These are phyloP conservation scores for Anniella stebbinsi DNA, from an alignment of 2,797 vertebrate genomes.

Conservation along the genomic window DNA sequence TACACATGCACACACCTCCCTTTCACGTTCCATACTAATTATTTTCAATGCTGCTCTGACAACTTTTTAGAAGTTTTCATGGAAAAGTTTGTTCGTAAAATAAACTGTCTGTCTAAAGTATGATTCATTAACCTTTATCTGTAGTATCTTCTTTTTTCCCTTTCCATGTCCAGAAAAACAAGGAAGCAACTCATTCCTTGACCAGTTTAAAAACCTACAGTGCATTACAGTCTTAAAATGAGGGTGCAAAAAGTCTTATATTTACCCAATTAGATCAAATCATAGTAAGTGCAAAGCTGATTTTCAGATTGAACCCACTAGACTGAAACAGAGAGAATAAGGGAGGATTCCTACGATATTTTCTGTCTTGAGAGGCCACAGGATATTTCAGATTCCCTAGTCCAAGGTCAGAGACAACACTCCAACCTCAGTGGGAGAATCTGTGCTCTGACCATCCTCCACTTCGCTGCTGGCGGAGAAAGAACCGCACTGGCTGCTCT, in stretches of 20 bases:
- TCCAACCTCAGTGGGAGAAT: too few species aligned
- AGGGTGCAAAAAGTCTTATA: neutral
- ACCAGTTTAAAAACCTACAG: neutral
- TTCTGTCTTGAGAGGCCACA: too few species aligned
- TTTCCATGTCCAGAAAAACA: neutral
- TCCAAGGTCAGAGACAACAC: too few species aligned
- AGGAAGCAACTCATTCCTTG: neutral
- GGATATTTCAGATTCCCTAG: too few species aligned
- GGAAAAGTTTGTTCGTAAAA: neutral
- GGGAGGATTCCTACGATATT: too few species aligned
- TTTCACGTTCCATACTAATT: neutral
- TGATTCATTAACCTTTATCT: conserved; percentile 21
- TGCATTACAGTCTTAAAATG: neutral
- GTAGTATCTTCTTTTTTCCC: neutral
- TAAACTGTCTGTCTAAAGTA: neutral
- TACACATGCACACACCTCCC: neutral
- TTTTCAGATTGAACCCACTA: neutral
- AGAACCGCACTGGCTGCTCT: too few species aligned
- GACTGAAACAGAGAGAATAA: neutral
- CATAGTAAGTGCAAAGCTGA: neutral
- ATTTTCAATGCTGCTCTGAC: neutral
- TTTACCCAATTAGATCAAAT: neutral
- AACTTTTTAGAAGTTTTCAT: neutral
- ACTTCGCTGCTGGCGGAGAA: too few species aligned
- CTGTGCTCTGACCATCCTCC: too few species aligned